These are phyloP conservation scores for Meiosimyza platycephala DNA, from an alignment of 2,888 invertebrate species.

Conservation along the genomic window DNA sequence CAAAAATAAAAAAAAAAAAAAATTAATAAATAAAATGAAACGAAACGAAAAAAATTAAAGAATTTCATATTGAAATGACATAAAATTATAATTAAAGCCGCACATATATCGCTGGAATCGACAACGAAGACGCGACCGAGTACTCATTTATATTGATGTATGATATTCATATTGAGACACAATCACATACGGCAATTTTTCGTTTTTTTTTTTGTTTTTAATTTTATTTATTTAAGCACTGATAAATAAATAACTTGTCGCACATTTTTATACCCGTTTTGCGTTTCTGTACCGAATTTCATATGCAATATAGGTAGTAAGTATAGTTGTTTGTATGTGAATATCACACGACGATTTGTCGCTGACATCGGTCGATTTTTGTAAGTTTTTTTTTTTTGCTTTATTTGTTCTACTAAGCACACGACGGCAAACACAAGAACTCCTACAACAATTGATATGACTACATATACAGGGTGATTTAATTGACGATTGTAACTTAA, in stretches of 20 bases:
- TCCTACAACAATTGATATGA: conserved; percentile 43
- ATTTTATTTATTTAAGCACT: conserved; percentile 28
- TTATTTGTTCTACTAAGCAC: conserved; percentile 40
- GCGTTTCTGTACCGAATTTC: conserved; percentile 16
- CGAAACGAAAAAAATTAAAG: neutral
- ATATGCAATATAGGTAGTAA: conserved; percentile 11
- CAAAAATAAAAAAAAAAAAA: neutral
- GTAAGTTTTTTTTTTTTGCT: conserved; percentile 9
- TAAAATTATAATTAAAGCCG: conserved; percentile 19
- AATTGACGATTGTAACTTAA: too few relatives aligned
- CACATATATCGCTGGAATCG: neutral
- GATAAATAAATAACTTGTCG: conserved; percentile 31
- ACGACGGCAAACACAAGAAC: neutral
- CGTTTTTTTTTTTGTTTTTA: neutral
- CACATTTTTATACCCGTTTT: too few relatives aligned
- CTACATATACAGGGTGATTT: conserved; percentile 42
- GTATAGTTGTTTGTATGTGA: conserved; percentile 20
- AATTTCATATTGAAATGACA: conserved; percentile 28
- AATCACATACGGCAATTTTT: too few relatives aligned
- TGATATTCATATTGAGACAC: too few relatives aligned
- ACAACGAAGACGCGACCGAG: neutral
- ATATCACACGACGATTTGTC: neutral
- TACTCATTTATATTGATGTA: too few relatives aligned
- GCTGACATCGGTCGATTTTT: neutral
- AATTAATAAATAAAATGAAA: neutral